Percentiles rank a stretch among this genome's conserved stretches.
These are phyloP conservation scores for Podarcis cretensis DNA, from an alignment of 2,113 vertebrate genomes.

Conservation along the genomic window DNA sequence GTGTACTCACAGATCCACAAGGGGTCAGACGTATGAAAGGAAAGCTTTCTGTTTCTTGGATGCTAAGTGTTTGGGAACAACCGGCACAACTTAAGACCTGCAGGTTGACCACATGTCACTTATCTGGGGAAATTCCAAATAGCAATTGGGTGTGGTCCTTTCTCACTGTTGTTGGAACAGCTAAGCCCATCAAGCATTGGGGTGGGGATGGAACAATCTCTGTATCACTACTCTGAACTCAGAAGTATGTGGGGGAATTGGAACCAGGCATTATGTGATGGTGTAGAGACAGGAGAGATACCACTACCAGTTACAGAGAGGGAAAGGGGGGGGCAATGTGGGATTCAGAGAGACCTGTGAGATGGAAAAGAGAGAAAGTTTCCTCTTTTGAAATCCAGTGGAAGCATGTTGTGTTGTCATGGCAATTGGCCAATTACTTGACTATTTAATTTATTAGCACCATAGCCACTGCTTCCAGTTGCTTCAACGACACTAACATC, in stretches of 20 bases:
- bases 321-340: too few species aligned
- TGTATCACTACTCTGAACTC: neutral
- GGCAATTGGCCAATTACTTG: too few species aligned
- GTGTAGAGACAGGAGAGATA: neutral
- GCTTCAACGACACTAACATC: too few species aligned
- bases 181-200: neutral
- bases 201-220: neutral
- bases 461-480: too few species aligned
- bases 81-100: neutral
- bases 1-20: conserved; percentile 42
- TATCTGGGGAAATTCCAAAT: neutral
- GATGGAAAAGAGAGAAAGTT: too few species aligned
- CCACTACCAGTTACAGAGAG: neutral
- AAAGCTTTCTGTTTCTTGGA: neutral
- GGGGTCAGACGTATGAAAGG: conserved; percentile 61
- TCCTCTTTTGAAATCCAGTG: too few species aligned
- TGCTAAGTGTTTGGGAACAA: neutral
- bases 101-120: too few species aligned
- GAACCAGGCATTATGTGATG: neutral
- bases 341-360: neutral
- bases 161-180: neutral
- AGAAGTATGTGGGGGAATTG: neutral
- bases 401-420: too few species aligned
- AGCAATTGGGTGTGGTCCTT: neutral
- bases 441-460: too few species aligned